These are phyloP conservation scores for Lithophane socia DNA, from an alignment of 2,888 invertebrate species.

Conservation along the genomic window DNA sequence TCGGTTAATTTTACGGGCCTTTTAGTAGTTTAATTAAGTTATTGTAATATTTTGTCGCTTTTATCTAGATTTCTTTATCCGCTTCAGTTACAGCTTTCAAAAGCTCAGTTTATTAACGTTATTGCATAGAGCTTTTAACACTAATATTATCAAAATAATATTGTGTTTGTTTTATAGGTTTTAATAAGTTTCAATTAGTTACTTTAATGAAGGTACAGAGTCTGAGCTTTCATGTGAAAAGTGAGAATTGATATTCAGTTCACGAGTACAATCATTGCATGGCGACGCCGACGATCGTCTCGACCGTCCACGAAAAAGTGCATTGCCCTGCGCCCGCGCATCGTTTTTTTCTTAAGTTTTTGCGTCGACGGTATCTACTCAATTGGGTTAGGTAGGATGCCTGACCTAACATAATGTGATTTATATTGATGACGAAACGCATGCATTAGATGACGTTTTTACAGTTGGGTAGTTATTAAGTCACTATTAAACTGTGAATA, in stretches of 20 bases:
- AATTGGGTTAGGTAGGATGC: slow-evolving; percentile 86
- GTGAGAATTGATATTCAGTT: slow-evolving; percentile 80
- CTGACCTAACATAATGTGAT: slow-evolving; percentile 89
- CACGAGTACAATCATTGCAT: slow-evolving; percentile 77
- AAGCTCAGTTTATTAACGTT: background rate
- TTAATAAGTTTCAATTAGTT: slow-evolving; percentile 33
- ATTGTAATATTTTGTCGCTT: background rate
- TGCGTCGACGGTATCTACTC: slow-evolving; percentile 80
- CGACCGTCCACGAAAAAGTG: slow-evolving; percentile 85
- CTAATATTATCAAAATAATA: too few relatives aligned
- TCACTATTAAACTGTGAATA: slow-evolving; percentile 3
- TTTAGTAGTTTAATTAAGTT: background rate
- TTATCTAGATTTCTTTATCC: background rate
- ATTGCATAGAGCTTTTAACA: slow-evolving; percentile 10
- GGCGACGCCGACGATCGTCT: slow-evolving; percentile 76
- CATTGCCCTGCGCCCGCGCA: slow-evolving; percentile 83
- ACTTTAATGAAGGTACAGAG: background rate
- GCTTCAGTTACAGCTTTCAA: background rate
- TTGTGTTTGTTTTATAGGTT: background rate
- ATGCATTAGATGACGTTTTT: slow-evolving; percentile 56
- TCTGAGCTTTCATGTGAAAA: slow-evolving; percentile 64
- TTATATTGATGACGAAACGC: slow-evolving; percentile 76
- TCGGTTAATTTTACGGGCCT: too few relatives aligned
- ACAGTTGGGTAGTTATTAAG: slow-evolving; percentile 32
- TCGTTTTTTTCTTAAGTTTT: slow-evolving; percentile 76